Evolutionary conservation across 1,140 invertebrate genomes (phyloP).

Genomic region (Meteorus sp.): DNA sequence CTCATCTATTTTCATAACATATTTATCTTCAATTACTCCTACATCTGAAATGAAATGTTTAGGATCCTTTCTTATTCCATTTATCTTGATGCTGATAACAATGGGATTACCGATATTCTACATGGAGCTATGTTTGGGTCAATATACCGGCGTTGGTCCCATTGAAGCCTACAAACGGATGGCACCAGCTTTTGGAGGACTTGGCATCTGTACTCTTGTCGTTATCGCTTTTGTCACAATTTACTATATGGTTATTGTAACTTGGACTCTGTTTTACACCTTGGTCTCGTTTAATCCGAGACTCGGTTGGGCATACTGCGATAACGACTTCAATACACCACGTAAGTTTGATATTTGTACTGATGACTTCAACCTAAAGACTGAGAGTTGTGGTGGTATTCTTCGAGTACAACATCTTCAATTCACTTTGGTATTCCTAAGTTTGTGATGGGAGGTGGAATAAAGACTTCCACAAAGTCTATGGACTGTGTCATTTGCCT

Average conservation of each 20-base stretch:
- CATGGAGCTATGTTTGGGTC: conserved; percentile 68
- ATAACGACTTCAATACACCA: conserved; percentile 70
- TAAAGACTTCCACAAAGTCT: too few relatives aligned
- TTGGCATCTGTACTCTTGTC: conserved; percentile 71
- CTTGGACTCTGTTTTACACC: conserved; percentile 78
- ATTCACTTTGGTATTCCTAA: too few relatives aligned
- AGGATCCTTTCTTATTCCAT: conserved; percentile 82
- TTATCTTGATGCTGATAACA: conserved; percentile 74
- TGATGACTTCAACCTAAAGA: neutral
- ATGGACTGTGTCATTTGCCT: too few relatives aligned
- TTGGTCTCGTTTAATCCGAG: conserved; percentile 69
- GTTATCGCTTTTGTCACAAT: conserved; percentile 79
- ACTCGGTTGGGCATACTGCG: conserved; percentile 73
- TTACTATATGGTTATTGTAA: conserved; percentile 83
- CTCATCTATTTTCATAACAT: too few relatives aligned
- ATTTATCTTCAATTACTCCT: too few relatives aligned
- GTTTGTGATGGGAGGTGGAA: too few relatives aligned
- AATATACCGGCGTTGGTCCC: conserved; percentile 66
- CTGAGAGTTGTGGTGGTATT: neutral
- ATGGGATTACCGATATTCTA: conserved; percentile 82
- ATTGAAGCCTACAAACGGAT: conserved; percentile 64
- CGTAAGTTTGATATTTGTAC: conserved; percentile 53
- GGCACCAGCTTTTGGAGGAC: conserved; percentile 65
- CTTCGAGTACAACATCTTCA: neutral
- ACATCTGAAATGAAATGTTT: conserved; percentile 32